Percentiles rank a stretch among this genome's conserved stretches.
Conservation (phyloP, 1,140 invertebrate genomes). For the Hesperophylax magnus region DNA sequence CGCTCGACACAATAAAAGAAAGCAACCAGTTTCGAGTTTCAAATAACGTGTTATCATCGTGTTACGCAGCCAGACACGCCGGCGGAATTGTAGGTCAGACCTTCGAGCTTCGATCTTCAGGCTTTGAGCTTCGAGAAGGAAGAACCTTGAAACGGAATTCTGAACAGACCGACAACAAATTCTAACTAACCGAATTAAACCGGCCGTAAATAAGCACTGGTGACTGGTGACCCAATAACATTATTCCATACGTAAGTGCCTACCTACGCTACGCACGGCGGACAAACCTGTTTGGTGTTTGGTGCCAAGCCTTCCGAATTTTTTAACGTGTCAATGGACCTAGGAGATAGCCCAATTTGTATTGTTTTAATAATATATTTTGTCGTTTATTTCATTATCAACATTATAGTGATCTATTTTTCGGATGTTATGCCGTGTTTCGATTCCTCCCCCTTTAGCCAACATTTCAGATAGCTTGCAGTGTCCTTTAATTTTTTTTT, state of each 20-base stretch:
- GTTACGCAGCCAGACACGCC: background rate
- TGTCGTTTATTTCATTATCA: too few relatives aligned
- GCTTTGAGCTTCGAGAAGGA: background rate
- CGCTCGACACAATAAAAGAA: background rate
- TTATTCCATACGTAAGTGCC: slow-evolving; percentile 28
- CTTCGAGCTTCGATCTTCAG: too few relatives aligned
- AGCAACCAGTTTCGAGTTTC: background rate
- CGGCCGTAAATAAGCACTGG: slow-evolving; percentile 1
- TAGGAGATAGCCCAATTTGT: too few relatives aligned
- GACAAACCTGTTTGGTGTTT: slow-evolving; percentile 8
- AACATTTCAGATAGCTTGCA: too few relatives aligned
- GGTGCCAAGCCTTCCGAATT: too few relatives aligned
- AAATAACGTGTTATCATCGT: background rate
- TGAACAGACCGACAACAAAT: background rate
- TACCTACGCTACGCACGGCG: background rate
- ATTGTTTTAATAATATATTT: too few relatives aligned
- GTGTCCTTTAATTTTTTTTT: too few relatives aligned
- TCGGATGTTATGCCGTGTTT: too few relatives aligned
- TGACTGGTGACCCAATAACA: slow-evolving; percentile 25
- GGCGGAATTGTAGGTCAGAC: too few relatives aligned
- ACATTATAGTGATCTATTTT: too few relatives aligned
- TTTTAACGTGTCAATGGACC: too few relatives aligned
- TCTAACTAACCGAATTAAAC: slow-evolving; percentile 2
- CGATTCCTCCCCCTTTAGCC: too few relatives aligned
- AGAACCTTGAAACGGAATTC: slow-evolving; percentile 22